Percentiles rank a stretch among this genome's conserved stretches.
These are phyloP conservation scores for Drosophila takahashii DNA, from an alignment of 1,140 invertebrate species.

Conservation along the genomic window DNA sequence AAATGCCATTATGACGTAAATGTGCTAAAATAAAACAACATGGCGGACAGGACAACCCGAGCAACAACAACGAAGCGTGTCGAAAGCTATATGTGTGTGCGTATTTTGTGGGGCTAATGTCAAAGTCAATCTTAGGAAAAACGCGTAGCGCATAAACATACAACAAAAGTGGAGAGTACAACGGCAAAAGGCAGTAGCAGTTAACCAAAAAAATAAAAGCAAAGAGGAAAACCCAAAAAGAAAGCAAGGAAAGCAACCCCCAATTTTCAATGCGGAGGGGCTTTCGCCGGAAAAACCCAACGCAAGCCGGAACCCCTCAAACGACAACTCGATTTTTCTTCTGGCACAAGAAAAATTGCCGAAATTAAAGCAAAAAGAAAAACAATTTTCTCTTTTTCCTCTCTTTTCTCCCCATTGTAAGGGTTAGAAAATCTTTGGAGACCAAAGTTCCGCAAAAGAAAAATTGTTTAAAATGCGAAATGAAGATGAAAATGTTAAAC, in stretches of 20 bases:
- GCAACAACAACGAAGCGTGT: constrained; percentile 71
- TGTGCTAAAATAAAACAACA: constrained; percentile 84
- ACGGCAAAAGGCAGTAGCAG: constrained; percentile 51
- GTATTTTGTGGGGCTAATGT: constrained; percentile 77
- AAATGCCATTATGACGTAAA: constrained; percentile 84
- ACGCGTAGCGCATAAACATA: constrained; percentile 82
- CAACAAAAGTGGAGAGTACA: constrained; percentile 65
- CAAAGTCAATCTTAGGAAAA: constrained; percentile 83
- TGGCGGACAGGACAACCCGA: constrained; percentile 77
- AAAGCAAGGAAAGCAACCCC: constrained; percentile 66
- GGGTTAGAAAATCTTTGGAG: constrained; percentile 68
- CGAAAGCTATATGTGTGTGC: constrained; percentile 55
- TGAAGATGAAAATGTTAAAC: constrained; percentile 74
- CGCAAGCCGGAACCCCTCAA: constrained; percentile 57
- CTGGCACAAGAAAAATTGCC: constrained; percentile 79
- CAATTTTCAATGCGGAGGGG: constrained; percentile 54
- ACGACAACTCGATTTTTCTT: constrained; percentile 81
- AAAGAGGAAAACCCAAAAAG: constrained; percentile 38
- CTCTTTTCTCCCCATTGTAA: constrained; percentile 26
- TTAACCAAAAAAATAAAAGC: constrained; percentile 31
- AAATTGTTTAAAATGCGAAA: constrained; percentile 76
- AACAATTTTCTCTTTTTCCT: constrained; percentile 72
- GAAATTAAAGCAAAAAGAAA: constrained; percentile 81
- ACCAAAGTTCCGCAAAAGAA: constrained; percentile 62
- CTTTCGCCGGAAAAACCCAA: constrained; percentile 43